These are phyloP conservation scores for Cepaea hortensis DNA, from an alignment of 2,888 invertebrate genomes.

Conservation along the genomic window DNA sequence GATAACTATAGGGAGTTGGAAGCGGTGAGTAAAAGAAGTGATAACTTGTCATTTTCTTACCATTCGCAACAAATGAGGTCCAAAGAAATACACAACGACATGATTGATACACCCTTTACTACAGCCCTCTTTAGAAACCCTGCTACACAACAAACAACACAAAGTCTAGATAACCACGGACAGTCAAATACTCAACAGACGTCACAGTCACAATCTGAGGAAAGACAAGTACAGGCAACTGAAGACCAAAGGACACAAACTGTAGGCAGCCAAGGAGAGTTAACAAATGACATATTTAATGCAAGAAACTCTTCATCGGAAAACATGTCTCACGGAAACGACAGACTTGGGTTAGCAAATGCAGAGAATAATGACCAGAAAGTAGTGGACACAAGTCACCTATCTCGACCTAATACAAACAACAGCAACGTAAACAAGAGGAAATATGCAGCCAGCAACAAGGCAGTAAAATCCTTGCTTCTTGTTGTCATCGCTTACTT, in stretches of 20 bases:
- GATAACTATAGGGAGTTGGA: no score
- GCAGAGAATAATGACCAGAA: background rate
- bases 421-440: background rate
- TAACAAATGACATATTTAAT: no score
- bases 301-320: no score
- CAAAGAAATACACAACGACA: no score
- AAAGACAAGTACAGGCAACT: background rate
- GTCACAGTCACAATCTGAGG: background rate
- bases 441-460: slow-evolving; percentile 55
- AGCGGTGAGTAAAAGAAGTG: no score
- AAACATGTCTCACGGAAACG: no score
- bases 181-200: background rate
- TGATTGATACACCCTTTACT: no score
- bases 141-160: background rate
- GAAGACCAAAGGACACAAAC: no score
- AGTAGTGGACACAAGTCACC: background rate
- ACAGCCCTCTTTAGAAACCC: background rate
- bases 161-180: no score
- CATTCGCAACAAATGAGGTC: background rate
- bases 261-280: no score
- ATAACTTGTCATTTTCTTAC: background rate
- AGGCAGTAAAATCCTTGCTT: slow-evolving; percentile 68
- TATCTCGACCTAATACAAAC: background rate
- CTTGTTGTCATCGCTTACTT: slow-evolving; percentile 73
- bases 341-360: no score